Conservation (phyloP, 2,888 invertebrate genomes). For the Cheilosia urbana region DNA sequence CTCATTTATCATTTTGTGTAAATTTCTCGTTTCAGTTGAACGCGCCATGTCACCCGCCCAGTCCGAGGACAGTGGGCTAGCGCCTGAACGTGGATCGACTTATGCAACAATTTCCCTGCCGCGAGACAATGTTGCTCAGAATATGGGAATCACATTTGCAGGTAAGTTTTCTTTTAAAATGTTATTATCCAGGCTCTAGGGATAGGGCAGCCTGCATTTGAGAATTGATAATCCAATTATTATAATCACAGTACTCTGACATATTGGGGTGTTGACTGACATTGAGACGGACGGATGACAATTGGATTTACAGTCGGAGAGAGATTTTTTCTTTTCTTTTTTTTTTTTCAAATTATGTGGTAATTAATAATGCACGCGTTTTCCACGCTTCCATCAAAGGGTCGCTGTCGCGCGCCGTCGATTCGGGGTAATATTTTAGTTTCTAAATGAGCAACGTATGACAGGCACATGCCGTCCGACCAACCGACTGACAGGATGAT, state of each 20-base stretch:
- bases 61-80: slow-evolving; percentile 83
- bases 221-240: slow-evolving; percentile 71
- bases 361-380: slow-evolving; percentile 72
- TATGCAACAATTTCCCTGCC: slow-evolving; percentile 84
- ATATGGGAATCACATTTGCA: slow-evolving; percentile 83
- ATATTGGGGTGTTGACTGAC: slow-evolving; percentile 65
- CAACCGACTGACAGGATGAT: slow-evolving; percentile 39
- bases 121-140: slow-evolving; percentile 81
- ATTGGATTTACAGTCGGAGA: slow-evolving; percentile 56
- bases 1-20: slow-evolving; percentile 14
- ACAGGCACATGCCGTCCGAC: slow-evolving; percentile 45
- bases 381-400: slow-evolving; percentile 48
- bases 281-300: slow-evolving; percentile 43
- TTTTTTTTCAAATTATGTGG: slow-evolving; percentile 60
- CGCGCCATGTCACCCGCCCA: slow-evolving; percentile 84
- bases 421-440: slow-evolving; percentile 7
- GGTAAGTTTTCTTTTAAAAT: slow-evolving; percentile 78
- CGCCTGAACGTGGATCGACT: slow-evolving; percentile 83
- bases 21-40: slow-evolving; percentile 80
- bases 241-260: slow-evolving; percentile 45
- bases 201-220: slow-evolving; percentile 7
- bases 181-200: neutral
- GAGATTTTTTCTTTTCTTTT: slow-evolving; percentile 8
- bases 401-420: slow-evolving; percentile 15
- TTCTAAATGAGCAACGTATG: slow-evolving; percentile 50